Evolutionary conservation across 2,113 vertebrate species (phyloP).

Genomic region (Eubucco bourcierii): DNA sequence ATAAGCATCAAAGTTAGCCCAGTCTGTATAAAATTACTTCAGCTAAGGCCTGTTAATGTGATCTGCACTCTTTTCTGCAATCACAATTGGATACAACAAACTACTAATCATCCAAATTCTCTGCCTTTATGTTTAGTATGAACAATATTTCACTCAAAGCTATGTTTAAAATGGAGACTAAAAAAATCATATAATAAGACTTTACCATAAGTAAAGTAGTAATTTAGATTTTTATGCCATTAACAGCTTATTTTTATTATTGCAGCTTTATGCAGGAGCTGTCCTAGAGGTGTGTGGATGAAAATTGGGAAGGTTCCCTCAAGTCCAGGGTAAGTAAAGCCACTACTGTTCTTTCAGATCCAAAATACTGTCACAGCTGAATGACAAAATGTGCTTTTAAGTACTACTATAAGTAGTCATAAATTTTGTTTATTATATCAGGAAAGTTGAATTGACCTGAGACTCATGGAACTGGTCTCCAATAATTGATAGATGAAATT

Average conservation of each 20-base stretch:
- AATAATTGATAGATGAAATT: not conserved
- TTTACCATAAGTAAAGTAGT: not conserved
- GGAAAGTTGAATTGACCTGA: not conserved
- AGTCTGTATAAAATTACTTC: not conserved
- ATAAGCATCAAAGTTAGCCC: not conserved
- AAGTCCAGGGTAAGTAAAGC: constrained; percentile 94
- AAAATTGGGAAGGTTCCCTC: constrained; percentile 99
- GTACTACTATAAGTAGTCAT: not conserved
- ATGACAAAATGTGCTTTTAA: not conserved
- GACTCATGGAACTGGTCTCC: not conserved
- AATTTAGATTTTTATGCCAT: not conserved
- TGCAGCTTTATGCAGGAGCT: constrained; percentile 93
- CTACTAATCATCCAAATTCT: not conserved
- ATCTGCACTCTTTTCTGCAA: not conserved
- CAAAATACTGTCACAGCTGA: not conserved
- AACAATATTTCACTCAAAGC: not conserved
- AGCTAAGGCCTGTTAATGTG: not conserved
- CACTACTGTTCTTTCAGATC: not conserved
- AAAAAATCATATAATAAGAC: not conserved
- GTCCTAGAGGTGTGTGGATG: constrained; percentile 99
- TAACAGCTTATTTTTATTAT: not conserved
- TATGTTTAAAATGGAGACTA: not conserved
- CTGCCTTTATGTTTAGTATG: not conserved
- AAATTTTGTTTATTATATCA: not conserved
- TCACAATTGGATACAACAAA: not conserved